Percentiles rank a stretch among this genome's conserved stretches.
These are phyloP conservation scores for Pollenia amentaria DNA, from an alignment of 2,888 invertebrate genomes.

Conservation along the genomic window DNA sequence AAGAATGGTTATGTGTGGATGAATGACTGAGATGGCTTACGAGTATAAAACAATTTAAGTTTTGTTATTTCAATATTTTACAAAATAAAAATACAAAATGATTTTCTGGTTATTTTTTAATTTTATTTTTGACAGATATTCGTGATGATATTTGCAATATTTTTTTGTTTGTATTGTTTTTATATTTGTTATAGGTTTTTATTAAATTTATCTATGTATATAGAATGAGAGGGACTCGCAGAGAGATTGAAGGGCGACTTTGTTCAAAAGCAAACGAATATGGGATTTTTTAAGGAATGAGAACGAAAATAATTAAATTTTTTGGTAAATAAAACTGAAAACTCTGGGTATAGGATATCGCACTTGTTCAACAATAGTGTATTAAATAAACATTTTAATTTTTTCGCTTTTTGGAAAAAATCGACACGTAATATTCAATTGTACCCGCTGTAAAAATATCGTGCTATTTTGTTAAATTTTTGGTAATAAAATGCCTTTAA, in stretches of 20 bases:
- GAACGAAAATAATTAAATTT: too few relatives aligned
- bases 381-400: too few relatives aligned
- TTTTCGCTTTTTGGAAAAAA: too few relatives aligned
- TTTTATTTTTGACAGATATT: slow-evolving; percentile 59
- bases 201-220: not conserved
- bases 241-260: not conserved
- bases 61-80: not conserved
- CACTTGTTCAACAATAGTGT: too few relatives aligned
- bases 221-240: not conserved
- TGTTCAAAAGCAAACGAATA: too few relatives aligned
- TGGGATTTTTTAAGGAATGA: too few relatives aligned
- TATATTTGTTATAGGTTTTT: slow-evolving; percentile 35
- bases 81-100: slow-evolving; percentile 44
- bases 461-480: too few relatives aligned
- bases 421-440: too few relatives aligned
- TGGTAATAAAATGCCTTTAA: too few relatives aligned
- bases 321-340: too few relatives aligned
- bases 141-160: slow-evolving; percentile 59
- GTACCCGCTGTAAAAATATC: too few relatives aligned
- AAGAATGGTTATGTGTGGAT: not conserved
- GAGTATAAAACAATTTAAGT: not conserved
- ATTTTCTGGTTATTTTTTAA: slow-evolving; percentile 57
- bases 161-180: slow-evolving; percentile 39
- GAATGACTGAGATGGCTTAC: not conserved
- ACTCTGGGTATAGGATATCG: too few relatives aligned